phyloP scores from a whole-genome alignment of 1,140 invertebrate species.

The Plutomurus gul region DNA sequence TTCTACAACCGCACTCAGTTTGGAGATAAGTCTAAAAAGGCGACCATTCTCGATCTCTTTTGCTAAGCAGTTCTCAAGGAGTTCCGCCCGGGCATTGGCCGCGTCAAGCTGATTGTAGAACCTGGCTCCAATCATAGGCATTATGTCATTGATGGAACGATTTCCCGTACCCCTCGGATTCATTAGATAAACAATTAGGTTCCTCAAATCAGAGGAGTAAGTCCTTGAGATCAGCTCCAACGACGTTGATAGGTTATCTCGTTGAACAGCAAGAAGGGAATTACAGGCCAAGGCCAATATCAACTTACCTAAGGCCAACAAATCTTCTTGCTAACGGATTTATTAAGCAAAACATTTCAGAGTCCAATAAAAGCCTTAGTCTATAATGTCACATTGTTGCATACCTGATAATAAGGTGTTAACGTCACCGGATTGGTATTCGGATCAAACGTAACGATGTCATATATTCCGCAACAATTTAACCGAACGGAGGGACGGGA shows the following conservation, averaged over 20 bases:
- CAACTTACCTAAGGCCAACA: conserved; percentile 86
- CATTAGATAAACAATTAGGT: conserved; percentile 83
- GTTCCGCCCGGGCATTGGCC: conserved; percentile 81
- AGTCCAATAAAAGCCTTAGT: not conserved
- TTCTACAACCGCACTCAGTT: conserved; percentile 90
- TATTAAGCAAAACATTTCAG: not conserved
- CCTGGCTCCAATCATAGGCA: conserved; percentile 98
- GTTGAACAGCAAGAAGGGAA: conserved; percentile 81
- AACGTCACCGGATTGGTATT: conserved; percentile 69
- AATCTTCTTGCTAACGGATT: conserved; percentile 78
- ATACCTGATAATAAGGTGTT: conserved; percentile 74
- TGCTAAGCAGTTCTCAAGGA: conserved; percentile 85
- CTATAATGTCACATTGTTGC: not conserved
- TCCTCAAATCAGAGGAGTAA: conserved; percentile 90
- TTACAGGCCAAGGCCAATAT: conserved; percentile 89
- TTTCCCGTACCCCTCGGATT: conserved; percentile 56
- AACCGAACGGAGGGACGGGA: conserved; percentile 69
- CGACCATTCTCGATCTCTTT: conserved; percentile 95
- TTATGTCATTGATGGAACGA: conserved; percentile 89
- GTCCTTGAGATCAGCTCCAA: conserved; percentile 85
- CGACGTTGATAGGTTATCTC: conserved; percentile 81
- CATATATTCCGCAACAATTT: conserved; percentile 80
- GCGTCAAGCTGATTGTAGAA: conserved; percentile 95
- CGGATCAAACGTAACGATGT: conserved; percentile 80
- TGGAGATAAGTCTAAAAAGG: conserved; percentile 85